Evolutionary conservation across 2,113 vertebrate genomes (phyloP), one percentile per base, ranked within the genome.

Genomic region (Nansenia antarctica): DNA sequence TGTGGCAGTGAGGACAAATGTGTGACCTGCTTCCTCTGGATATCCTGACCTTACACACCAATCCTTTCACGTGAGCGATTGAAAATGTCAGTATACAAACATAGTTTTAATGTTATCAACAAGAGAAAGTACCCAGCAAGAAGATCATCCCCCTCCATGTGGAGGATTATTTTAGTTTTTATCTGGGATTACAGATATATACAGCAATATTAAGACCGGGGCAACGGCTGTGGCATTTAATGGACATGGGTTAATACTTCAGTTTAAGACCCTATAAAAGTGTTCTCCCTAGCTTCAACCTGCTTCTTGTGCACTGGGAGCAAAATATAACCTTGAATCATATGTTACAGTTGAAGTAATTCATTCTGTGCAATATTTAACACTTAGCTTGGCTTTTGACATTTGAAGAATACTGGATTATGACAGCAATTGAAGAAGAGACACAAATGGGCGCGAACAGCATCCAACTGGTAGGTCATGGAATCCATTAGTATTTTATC

Each of bases 121-220:
- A 59, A 66, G 34, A 3, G 53, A 39, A 54, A 66, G 52, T 34
- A 54, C 75, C 74, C 63, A 78, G 54, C 67, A 72, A 83, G 86
- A 85, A 82, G 67, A 88, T 89, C 73, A 88, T 88, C 79, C 67
- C 60, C 73, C 35, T 67, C 66, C 34, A 27, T 73, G 61, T 27
- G 30, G 52, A 77, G 88, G 90, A 91, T 92, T 91, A 93, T 88
- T 73, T 42, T n/a, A 62, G 29, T 90, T 89, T 89, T 89, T 80
- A 91, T 91, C 85, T 87, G 67, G 82, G 86, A 86, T 87, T 86
- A 88, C 73, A 77, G 71, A 86, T 82, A 63, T n/a, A n/a, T n/a
- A n/a, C n/a, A n/a, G 69, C 74, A 57, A 80, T 84, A 77, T 85
- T 84, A 73, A 73, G 69, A 74, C 70, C 14, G n/a, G 47, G 32